Base-by-base conservation (phyloP, 2,113 vertebrate species). In the Phrynosoma blainvillii region DNA sequence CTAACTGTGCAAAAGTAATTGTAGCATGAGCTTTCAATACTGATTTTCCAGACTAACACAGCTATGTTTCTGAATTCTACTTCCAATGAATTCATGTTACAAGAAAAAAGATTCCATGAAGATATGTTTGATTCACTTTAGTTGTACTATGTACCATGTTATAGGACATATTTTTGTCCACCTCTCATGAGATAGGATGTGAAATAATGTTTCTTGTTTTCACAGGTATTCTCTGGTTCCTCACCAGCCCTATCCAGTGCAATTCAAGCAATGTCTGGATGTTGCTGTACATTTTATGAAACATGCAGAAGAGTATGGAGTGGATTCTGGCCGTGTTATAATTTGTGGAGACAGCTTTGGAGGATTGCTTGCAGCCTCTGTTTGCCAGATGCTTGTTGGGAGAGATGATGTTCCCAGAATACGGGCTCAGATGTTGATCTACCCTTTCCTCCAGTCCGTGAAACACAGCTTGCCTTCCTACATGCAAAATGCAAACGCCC, bases 401-500 rank as follows among this genome's bases (percentile, higher is more conserved):
- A 93, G 84, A 82, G 86, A 90, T 73, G 93, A 95, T 42, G 92
- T 97, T 94, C 95, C 95, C 7, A 85, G 87, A 80, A 94, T 96
- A 78, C 91, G 95, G 21, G 97, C 96, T 89, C 97, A 97, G 92
- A 88, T 97, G 85, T 93, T 98, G 84, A 92, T 98, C 93, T 97
- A 96, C 83, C 97, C 96, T 1, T n/a, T 87, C 0, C 70, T 97
- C 81, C 97, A 98, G 94, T 94, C 94, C 93, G 95, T 90, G 25
- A 89, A 62, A 70, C 59, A 90, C 1, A 86, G 82, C n/a, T 32
- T 93, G 54, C 91, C 91, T 62, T 98, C 97, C 11, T 96, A 97
- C 90, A 94, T 93, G 91, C 95, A 96, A 89, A 97, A 97, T 90
- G 90, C 94, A 27, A 86, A 91, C 2, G 95, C 96, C 91, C 96